Percentiles rank a stretch among this genome's conserved stretches.
Evolutionary conservation across 2,888 invertebrate genomes (phyloP).

Genomic region (Thecophora atra): DNA sequence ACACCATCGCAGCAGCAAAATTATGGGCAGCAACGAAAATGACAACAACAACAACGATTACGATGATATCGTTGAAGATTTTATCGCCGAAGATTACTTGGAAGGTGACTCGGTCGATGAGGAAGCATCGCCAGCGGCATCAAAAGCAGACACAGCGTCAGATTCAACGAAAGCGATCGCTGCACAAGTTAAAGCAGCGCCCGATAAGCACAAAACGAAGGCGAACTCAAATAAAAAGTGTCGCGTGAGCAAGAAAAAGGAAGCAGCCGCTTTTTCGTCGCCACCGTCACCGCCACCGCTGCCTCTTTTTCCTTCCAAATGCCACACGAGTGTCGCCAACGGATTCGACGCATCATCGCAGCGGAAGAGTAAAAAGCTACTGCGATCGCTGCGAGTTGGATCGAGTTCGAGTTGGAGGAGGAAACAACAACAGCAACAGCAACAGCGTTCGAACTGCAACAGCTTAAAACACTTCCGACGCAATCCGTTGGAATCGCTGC

Average conservation of each 20-base stretch:
- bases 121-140: conserved; percentile 43
- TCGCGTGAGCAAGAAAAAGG: conserved; percentile 28
- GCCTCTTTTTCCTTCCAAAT: conserved; percentile 58
- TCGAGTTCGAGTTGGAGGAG: conserved; percentile 45
- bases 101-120: conserved; percentile 38
- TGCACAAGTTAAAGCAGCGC: conserved; percentile 22
- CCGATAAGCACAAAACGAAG: conserved; percentile 28
- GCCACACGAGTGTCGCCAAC: conserved; percentile 38
- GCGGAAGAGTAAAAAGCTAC: conserved; percentile 59
- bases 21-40: conserved; percentile 43
- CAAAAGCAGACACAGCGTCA: conserved; percentile 33
- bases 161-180: conserved; percentile 30
- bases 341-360: conserved; percentile 41
- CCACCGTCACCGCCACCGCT: conserved; percentile 42
- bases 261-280: not conserved
- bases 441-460: conserved; percentile 26
- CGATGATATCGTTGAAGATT: conserved; percentile 51
- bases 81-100: conserved; percentile 52
- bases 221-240: conserved; percentile 23
- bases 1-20: conserved; percentile 17
- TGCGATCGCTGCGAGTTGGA: conserved; percentile 59
- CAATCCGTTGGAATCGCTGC: conserved; percentile 44
- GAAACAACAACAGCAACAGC: conserved; percentile 44
- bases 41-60: conserved; percentile 36
- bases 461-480: conserved; percentile 35